Base-by-base conservation (phyloP, 2,888 invertebrate species). In the Anoncus sp. region DNA sequence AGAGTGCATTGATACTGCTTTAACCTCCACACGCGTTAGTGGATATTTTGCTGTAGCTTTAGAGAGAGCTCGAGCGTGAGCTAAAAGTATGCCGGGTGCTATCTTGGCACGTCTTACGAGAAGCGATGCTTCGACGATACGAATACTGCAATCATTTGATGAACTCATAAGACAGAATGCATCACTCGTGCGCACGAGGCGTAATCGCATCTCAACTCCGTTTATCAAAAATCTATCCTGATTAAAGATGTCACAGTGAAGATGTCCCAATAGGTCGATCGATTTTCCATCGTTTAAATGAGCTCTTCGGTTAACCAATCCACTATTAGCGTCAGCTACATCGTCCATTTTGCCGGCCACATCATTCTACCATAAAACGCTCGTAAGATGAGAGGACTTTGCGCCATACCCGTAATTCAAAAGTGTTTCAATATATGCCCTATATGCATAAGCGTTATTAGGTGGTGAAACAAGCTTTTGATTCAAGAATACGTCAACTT, bases 401-500 rank as follows among this genome's bases (percentile, higher is more conserved):
- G 31, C 31, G 31, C 31, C 31, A 31, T 31, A 3, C 7, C 31
- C 31, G 45, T 84, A 84, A 76, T 83, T 84, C 3, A 38, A 18
- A 1, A 59, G 35, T 18, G 38, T 38, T 59, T 38, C 38, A 24
- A 86, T 82, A 55, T 85, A 85, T 0, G 83, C 78, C 18, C 85
- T 66, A 69, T 85, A 86, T 0, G 83, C 74, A 35, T 85, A 87
- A 5, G 83, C 80, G 51, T 83, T 83, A 53, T 82, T 84, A 10
- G 81, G 75, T 1, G 84, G 80, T 0, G 83, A 84, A 7, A 86
- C 77, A 6, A 84, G 43, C 75, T 85, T 85, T 62, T 85, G 82
- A 69, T 87, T 86, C n/a, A 86, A 78, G 69, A 80, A 83, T 16
- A 86, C 70, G 60, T 85, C 83, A 0, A 84, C 77, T 60, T 86